Percentiles rank a stretch among this genome's conserved stretches.
phyloP scores from a whole-genome alignment of 2,797 vertebrate species.

The Orientallactaga sibirica region DNA sequence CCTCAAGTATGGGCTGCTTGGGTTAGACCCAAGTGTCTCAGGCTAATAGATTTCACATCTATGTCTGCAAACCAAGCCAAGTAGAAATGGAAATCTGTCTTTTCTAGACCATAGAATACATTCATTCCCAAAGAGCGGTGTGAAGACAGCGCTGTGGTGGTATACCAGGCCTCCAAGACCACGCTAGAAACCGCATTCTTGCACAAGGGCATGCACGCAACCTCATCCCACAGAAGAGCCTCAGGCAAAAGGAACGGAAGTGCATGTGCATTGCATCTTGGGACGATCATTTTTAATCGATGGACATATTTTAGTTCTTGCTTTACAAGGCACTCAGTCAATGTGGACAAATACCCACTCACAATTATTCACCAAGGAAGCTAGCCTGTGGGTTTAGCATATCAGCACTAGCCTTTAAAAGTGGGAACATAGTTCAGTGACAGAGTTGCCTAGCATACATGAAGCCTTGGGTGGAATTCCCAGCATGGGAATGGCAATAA shows the following conservation, averaged over 20 bases:
- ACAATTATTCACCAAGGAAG: background rate
- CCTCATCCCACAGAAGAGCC: background rate
- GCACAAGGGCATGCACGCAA: background rate
- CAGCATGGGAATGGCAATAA: background rate
- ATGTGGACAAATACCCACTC: background rate
- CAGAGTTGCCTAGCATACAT: background rate
- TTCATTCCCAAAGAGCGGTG: background rate
- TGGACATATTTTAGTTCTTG: background rate
- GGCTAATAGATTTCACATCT: constrained; percentile 9
- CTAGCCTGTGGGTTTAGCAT: background rate
- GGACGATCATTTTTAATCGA: background rate
- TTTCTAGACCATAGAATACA: background rate
- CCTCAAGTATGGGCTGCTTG: background rate
- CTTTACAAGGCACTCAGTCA: background rate
- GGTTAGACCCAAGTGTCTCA: background rate
- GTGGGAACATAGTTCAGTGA: background rate
- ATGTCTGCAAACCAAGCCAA: background rate
- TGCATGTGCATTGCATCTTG: fast-evolving
- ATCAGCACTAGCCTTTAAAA: background rate
- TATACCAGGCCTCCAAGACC: background rate
- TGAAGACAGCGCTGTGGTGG: background rate
- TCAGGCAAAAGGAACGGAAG: background rate
- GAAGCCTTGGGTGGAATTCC: background rate
- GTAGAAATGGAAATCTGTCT: background rate
- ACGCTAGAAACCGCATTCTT: background rate